These are phyloP conservation scores for Troglohyphantes excavatus DNA, from an alignment of 2,888 invertebrate species.

Conservation along the genomic window DNA sequence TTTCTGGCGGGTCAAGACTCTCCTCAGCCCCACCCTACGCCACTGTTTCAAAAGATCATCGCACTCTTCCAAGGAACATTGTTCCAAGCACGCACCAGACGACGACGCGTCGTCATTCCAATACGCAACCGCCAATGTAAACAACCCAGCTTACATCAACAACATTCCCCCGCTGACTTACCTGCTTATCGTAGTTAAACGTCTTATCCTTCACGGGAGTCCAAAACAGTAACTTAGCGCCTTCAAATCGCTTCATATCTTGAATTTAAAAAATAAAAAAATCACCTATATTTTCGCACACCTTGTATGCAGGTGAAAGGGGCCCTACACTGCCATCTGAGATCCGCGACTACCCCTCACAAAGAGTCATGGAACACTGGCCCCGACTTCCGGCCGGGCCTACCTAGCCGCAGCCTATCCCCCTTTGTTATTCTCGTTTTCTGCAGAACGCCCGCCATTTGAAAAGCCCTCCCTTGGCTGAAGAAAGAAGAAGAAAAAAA, in stretches of 20 bases:
- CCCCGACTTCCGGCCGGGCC: conserved; percentile 69
- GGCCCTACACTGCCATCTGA: conserved; percentile 41
- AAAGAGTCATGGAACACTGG: conserved; percentile 76
- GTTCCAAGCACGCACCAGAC: background rate
- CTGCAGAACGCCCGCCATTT: conserved; percentile 51
- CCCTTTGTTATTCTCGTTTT: conserved; percentile 60
- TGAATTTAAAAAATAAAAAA: background rate
- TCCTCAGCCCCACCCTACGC: too few relatives aligned
- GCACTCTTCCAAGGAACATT: background rate
- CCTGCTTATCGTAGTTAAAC: conserved; percentile 28
- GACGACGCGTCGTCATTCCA: background rate
- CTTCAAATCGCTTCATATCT: conserved; percentile 73
- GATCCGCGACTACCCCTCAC: conserved; percentile 20
- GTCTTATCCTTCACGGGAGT: conserved; percentile 72
- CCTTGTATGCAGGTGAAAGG: conserved; percentile 28
- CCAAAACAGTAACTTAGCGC: conserved; percentile 66
- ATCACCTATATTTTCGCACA: background rate
- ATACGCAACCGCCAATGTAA: background rate
- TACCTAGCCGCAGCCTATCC: conserved; percentile 60
- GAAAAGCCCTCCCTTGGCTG: conserved; percentile 46
- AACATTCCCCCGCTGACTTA: background rate
- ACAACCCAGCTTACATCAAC: background rate
- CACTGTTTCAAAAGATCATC: too few relatives aligned
- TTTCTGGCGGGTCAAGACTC: too few relatives aligned
- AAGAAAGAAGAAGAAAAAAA: conserved; percentile 28